phyloP scores from a whole-genome alignment of 1,140 invertebrate genomes.

The Matsumurasca onukii region DNA sequence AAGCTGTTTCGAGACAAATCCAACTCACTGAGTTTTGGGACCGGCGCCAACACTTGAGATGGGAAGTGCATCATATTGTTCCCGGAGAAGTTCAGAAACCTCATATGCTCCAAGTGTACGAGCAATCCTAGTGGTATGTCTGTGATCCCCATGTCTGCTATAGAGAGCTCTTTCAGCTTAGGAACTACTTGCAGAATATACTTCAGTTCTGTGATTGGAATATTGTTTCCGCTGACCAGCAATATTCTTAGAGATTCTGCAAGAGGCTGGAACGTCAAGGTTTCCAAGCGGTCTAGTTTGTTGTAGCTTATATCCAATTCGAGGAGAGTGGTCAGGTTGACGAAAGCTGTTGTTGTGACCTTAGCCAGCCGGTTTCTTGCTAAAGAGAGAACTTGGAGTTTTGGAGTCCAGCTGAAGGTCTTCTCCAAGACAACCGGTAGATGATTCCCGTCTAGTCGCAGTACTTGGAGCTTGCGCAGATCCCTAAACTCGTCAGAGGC shows the following conservation, averaged over 20 bases:
- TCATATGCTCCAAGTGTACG: constrained; percentile 53
- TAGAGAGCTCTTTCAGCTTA: constrained; percentile 56
- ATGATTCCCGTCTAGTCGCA: constrained; percentile 74
- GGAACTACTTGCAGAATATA: constrained; percentile 56
- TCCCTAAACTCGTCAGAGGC: constrained; percentile 70
- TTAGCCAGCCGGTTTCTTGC: constrained; percentile 71
- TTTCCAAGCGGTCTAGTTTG: constrained; percentile 64
- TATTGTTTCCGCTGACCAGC: constrained; percentile 65
- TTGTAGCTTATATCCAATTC: constrained; percentile 73
- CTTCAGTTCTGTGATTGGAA: constrained; percentile 49
- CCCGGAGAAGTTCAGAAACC: constrained; percentile 56
- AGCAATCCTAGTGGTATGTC: constrained; percentile 56
- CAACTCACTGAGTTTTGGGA: constrained; percentile 56
- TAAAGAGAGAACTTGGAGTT: constrained; percentile 56
- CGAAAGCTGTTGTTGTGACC: constrained; percentile 66
- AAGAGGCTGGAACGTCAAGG: constrained; percentile 58
- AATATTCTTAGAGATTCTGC: constrained; percentile 61
- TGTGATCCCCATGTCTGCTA: constrained; percentile 55
- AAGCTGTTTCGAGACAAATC: constrained; percentile 65
- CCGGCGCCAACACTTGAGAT: constrained; percentile 54
- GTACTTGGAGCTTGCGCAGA: constrained; percentile 62
- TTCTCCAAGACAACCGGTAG: constrained; percentile 70
- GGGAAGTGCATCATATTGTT: constrained; percentile 59
- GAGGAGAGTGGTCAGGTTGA: constrained; percentile 62
- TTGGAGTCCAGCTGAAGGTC: constrained; percentile 57